Evolutionary conservation across 2,888 invertebrate genomes (phyloP).

Genomic region (Resseliella maxima): DNA sequence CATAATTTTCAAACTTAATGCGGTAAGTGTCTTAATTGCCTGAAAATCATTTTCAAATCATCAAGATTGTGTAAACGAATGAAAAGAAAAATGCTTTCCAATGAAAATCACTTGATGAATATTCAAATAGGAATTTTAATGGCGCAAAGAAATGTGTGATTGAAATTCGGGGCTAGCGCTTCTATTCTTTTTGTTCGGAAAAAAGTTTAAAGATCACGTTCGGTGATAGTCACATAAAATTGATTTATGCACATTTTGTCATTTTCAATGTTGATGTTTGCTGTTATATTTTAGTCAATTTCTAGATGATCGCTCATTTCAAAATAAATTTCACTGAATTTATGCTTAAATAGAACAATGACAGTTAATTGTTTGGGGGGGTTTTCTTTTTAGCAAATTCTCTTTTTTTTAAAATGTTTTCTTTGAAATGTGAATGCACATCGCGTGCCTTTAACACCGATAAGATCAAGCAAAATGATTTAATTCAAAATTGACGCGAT

Average conservation of each 20-base stretch:
- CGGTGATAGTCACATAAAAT: conserved; percentile 27
- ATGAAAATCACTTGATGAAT: background rate
- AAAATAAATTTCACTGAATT: background rate
- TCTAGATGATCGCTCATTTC: background rate
- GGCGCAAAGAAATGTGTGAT: background rate
- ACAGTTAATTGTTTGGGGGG: background rate
- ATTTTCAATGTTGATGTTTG: background rate
- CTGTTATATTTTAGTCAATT: background rate
- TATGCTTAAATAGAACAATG: background rate
- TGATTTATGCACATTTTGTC: background rate
- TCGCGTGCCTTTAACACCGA: background rate
- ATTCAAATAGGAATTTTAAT: conserved; percentile 2
- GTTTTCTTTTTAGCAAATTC: background rate
- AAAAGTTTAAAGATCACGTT: conserved; percentile 35
- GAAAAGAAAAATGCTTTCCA: background rate
- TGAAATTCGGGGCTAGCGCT: background rate
- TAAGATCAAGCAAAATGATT: background rate
- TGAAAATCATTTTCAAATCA: conserved; percentile 29
- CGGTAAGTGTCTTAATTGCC: conserved; percentile 53
- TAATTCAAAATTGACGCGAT: background rate
- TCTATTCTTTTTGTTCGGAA: background rate
- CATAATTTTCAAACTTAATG: conserved; percentile 3
- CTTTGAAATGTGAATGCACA: too few species aligned
- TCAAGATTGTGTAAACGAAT: background rate
- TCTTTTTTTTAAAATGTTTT: background rate